These are phyloP conservation scores for Ptilorrhoa leucosticta DNA, from an alignment of 2,113 vertebrate species.

Conservation along the genomic window DNA sequence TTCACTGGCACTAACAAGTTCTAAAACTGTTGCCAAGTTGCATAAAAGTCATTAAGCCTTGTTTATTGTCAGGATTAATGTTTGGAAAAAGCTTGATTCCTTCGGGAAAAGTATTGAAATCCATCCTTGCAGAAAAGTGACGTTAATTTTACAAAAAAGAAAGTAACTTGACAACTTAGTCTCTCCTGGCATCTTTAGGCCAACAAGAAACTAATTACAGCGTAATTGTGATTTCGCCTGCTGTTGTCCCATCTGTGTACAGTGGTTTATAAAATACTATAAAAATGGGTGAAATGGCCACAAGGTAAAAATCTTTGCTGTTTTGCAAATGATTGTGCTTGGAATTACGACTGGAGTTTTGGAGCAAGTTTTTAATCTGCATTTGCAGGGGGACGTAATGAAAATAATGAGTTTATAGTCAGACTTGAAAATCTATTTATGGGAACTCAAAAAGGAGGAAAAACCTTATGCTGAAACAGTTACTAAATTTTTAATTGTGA, in stretches of 20 bases:
- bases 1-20: background rate
- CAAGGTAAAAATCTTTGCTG: background rate
- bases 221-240: background rate
- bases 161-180: background rate
- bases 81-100: background rate
- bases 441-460: background rate
- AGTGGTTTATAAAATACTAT: background rate
- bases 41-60: background rate
- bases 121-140: background rate
- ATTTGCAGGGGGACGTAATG: background rate
- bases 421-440: background rate
- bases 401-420: background rate
- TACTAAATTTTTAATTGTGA: background rate
- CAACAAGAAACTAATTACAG: background rate
- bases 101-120: background rate
- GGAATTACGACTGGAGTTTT: background rate
- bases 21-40: background rate
- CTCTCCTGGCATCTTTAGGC: background rate
- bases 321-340: background rate
- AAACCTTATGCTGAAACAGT: background rate
- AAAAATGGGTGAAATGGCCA: background rate
- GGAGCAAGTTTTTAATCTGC: background rate
- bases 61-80: background rate
- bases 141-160: conserved; percentile 1
- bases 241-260: background rate